Conservation (phyloP, 1,140 invertebrate species). For the Octopus bimaculoides region DNA sequence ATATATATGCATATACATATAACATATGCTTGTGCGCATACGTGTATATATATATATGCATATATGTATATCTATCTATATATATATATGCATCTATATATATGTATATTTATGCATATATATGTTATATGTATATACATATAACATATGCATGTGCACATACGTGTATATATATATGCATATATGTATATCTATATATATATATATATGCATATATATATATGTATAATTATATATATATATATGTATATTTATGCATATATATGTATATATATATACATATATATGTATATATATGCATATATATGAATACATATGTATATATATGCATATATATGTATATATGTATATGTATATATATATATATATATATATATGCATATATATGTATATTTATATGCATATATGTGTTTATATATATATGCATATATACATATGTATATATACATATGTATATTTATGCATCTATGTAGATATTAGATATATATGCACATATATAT, state of each 20-base stretch:
- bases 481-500: background rate
- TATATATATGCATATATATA: slow-evolving; percentile 1
- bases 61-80: background rate
- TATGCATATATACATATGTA: background rate
- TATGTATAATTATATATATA: background rate
- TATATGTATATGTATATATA: too few species aligned
- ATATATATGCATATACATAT: background rate
- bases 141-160: background rate
- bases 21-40: background rate
- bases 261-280: background rate
- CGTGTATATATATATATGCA: background rate
- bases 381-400: background rate
- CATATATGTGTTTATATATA: background rate
- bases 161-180: background rate
- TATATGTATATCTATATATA: background rate
- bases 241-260: background rate
- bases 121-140: background rate
- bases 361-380: background rate
- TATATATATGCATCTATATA: background rate
- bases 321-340: too few species aligned
- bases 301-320: background rate
- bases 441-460: background rate
- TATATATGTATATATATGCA: background rate
- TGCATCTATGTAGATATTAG: background rate
- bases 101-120: background rate